A percentile compares a stretch with the other conserved stretches of the same genome.
Conservation (phyloP, 2,113 vertebrate genomes). For the Toxotes jaculatrix region DNA sequence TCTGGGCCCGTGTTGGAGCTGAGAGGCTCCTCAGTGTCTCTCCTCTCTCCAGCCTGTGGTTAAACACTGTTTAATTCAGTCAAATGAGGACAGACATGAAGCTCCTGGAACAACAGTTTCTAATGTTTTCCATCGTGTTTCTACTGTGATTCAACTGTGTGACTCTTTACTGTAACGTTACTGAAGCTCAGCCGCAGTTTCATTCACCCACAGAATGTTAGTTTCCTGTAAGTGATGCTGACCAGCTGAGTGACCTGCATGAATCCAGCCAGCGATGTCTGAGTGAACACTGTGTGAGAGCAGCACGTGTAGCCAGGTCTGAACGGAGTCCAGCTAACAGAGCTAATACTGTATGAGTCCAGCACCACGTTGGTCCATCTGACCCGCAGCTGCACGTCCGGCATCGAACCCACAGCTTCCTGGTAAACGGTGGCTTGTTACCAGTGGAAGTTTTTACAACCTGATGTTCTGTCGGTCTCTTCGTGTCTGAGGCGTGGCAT, state of each 20-base stretch:
- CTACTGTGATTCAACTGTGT: constrained; percentile 2
- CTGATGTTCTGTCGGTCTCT: not conserved
- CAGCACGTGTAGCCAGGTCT: not conserved
- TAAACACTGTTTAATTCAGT: constrained; percentile 1
- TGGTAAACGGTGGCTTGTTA: not conserved
- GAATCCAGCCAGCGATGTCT: not conserved
- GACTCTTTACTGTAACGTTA: not conserved
- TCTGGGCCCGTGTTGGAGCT: not conserved
- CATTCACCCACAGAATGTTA: not conserved
- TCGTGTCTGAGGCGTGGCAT: not conserved
- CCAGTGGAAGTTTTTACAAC: not conserved
- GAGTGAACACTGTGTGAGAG: not conserved
- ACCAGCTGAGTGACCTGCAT: not conserved
- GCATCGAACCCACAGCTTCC: not conserved
- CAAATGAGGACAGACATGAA: not conserved
- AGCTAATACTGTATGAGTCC: constrained; percentile 27
- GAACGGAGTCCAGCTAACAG: not conserved
- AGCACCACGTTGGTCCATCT: constrained; percentile 43
- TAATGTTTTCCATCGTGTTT: not conserved
- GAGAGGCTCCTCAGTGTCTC: not conserved
- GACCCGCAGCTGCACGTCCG: constrained; percentile 7
- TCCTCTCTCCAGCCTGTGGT: too few relatives aligned
- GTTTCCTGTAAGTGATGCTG: not conserved
- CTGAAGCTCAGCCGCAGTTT: not conserved
- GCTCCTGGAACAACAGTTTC: not conserved